Evolutionary conservation across 2,113 vertebrate genomes (phyloP).

Genomic region (Gymnocephalus cernua): DNA sequence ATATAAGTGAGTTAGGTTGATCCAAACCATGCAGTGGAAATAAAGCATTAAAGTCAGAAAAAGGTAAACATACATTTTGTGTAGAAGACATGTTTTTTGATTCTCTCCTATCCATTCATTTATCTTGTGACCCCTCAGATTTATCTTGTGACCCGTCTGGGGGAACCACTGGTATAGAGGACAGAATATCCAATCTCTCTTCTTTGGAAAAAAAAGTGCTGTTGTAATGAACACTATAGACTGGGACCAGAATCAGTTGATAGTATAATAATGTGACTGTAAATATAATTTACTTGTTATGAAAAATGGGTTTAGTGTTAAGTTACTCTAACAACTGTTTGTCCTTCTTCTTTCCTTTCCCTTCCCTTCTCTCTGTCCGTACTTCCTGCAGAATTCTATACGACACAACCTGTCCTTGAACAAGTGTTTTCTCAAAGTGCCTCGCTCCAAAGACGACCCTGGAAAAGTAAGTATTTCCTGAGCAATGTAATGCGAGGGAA

Average conservation of each 20-base stretch:
- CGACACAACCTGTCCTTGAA: conserved; percentile 87
- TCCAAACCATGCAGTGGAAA: no score
- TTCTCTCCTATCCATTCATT: no score
- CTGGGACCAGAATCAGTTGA: background rate
- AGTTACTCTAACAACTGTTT: conserved; percentile 21
- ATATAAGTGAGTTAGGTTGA: no score
- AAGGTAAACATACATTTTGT: no score
- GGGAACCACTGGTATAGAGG: no score
- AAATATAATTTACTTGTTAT: background rate
- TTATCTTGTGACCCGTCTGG: no score
- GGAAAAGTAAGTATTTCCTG: conserved; percentile 85
- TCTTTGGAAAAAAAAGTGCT: background rate
- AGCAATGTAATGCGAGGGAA: conserved; percentile 48
- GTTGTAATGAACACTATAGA: background rate
- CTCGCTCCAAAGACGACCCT: conserved; percentile 87
- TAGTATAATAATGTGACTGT: background rate
- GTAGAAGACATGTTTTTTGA: no score
- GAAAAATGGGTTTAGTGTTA: conserved; percentile 3
- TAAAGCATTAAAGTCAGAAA: no score
- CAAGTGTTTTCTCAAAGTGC: conserved; percentile 88
- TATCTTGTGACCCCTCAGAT: no score
- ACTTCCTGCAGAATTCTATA: conserved; percentile 82
- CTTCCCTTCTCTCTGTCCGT: conserved; percentile 2
- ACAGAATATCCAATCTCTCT: no score
- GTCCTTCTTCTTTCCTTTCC: background rate